A percentile compares a stretch with the other conserved stretches of the same genome.
Conservation (phyloP, 2,113 vertebrate genomes). For the Microcebus lehilahytsara region DNA sequence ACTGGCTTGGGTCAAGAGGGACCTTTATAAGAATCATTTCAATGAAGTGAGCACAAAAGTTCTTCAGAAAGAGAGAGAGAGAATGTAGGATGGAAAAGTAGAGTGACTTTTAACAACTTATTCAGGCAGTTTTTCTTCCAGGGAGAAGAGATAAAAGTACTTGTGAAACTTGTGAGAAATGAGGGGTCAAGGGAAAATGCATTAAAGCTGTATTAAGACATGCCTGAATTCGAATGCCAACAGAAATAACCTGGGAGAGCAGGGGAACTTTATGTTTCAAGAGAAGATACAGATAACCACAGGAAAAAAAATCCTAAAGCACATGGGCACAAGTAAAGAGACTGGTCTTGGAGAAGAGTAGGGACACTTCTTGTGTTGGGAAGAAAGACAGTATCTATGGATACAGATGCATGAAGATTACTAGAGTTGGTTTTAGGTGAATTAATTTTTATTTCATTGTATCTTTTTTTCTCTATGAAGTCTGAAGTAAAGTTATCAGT, state of each 20-base stretch:
- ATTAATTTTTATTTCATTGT: not conserved
- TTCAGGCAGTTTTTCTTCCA: not conserved
- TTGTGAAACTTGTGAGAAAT: not conserved
- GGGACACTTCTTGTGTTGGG: not conserved
- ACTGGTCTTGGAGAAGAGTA: not conserved
- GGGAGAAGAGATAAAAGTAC: not conserved
- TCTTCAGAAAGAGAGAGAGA: not conserved
- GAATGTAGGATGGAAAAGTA: not conserved
- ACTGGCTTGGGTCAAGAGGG: not conserved
- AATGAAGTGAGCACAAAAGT: not conserved
- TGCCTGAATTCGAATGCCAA: not conserved
- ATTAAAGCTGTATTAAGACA: not conserved
- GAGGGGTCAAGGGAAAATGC: not conserved
- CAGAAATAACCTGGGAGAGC: not conserved
- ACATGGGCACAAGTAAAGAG: not conserved
- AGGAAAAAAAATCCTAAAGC: not conserved
- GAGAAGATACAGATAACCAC: not conserved
- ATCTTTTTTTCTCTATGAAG: not conserved
- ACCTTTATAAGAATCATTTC: not conserved
- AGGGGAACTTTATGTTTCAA: not conserved
- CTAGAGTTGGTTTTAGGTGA: not conserved
- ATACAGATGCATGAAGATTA: not conserved
- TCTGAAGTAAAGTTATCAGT: not conserved
- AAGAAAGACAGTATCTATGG: not conserved
- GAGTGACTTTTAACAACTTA: not conserved